A percentile compares a stretch with the other conserved stretches of the same genome.
Conservation (phyloP, 1,140 invertebrate species). For the Mesaphorura yosii region DNA sequence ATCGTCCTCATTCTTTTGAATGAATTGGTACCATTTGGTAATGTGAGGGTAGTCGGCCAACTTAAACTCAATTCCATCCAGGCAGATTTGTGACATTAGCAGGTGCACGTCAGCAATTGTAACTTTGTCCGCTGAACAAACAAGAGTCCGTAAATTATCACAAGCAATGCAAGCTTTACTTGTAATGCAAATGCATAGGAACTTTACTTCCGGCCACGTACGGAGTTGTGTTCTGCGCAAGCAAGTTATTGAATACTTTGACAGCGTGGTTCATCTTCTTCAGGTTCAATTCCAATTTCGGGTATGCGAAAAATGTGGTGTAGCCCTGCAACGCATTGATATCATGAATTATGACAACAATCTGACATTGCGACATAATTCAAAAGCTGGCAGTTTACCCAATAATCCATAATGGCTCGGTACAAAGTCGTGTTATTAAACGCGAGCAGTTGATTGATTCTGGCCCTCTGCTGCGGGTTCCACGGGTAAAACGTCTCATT, state of each 20-base stretch:
- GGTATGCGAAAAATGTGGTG: too few relatives aligned
- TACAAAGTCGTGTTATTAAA: slow-evolving; percentile 66
- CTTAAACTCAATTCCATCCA: slow-evolving; percentile 57
- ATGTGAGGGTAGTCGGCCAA: slow-evolving; percentile 42
- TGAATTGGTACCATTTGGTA: slow-evolving; percentile 15
- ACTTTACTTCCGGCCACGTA: slow-evolving; percentile 49
- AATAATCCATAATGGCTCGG: slow-evolving; percentile 51
- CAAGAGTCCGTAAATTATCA: slow-evolving; percentile 5
- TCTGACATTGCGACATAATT: too few relatives aligned
- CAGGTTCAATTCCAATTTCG: slow-evolving; percentile 45
- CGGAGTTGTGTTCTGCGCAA: slow-evolving; percentile 45
- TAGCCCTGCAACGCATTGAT: too few relatives aligned
- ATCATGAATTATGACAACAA: too few relatives aligned
- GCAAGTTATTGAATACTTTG: slow-evolving; percentile 53
- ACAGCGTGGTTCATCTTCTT: slow-evolving; percentile 54
- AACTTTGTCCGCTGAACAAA: slow-evolving; percentile 41
- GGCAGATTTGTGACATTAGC: slow-evolving; percentile 53
- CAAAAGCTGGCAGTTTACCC: slow-evolving; percentile 45
- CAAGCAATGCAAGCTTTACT: slow-evolving; percentile 1
- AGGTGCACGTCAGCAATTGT: slow-evolving; percentile 63
- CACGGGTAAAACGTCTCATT: slow-evolving; percentile 54
- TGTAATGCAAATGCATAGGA: slow-evolving; percentile 3
- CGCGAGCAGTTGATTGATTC: slow-evolving; percentile 60
- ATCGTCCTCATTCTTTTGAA: slow-evolving; percentile 16
- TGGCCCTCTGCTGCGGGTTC: slow-evolving; percentile 50